Conservation (phyloP, 1,140 invertebrate species). For the Phocides pigmalion region DNA sequence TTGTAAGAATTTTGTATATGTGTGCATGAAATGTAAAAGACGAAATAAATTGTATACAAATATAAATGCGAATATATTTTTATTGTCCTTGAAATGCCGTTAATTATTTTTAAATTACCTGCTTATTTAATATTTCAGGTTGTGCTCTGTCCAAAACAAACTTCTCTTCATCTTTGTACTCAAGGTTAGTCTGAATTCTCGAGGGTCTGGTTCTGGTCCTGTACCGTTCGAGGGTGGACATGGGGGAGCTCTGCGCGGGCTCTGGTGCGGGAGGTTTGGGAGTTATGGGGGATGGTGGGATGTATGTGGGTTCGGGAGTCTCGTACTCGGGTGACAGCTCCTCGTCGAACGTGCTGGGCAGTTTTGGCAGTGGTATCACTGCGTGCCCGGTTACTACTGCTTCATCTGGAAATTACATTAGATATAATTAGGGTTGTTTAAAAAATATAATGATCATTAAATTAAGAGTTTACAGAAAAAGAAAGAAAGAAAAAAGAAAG, state of each 20-base stretch:
- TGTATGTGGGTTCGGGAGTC: conserved; percentile 54
- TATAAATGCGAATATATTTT: too few species aligned
- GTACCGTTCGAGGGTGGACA: conserved; percentile 76
- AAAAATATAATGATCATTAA: too few species aligned
- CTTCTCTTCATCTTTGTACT: conserved; percentile 78
- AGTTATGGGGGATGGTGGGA: conserved; percentile 59
- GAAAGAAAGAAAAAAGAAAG: too few species aligned
- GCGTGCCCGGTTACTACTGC: conserved; percentile 79
- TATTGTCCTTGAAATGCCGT: too few species aligned
- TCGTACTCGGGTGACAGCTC: conserved; percentile 64
- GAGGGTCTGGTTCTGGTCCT: conserved; percentile 68
- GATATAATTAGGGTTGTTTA: neutral
- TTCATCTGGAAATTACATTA: conserved; percentile 63
- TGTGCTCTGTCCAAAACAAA: conserved; percentile 76
- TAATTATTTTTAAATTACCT: conserved; percentile 50
- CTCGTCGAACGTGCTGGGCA: conserved; percentile 77
- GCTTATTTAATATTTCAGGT: conserved; percentile 78
- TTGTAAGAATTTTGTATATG: too few species aligned
- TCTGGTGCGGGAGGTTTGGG: conserved; percentile 53
- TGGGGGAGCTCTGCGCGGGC: conserved; percentile 53
- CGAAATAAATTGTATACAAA: too few species aligned
- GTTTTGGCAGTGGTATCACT: conserved; percentile 81
- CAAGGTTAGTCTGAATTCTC: conserved; percentile 60
- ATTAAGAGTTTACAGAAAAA: too few species aligned
- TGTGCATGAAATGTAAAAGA: too few species aligned